phyloP scores from a whole-genome alignment of 2,888 invertebrate genomes.

The Tridacna gigas region DNA sequence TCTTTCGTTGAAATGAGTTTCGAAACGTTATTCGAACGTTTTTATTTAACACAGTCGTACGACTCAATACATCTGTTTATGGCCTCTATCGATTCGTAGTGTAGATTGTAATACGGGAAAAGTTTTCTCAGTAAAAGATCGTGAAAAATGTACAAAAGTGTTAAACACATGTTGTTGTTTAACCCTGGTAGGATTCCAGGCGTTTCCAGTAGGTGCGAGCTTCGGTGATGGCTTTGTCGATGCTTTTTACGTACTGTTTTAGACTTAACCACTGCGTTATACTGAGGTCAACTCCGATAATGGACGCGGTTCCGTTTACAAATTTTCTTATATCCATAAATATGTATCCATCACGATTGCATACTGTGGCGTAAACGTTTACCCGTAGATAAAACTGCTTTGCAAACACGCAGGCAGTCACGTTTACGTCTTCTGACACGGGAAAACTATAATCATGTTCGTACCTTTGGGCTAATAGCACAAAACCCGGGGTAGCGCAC shows the following conservation, averaged over 20 bases:
- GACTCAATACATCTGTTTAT: too few species aligned
- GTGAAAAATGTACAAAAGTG: too few species aligned
- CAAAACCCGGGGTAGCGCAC: not conserved
- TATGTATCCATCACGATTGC: constrained; percentile 23
- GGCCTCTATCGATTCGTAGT: too few species aligned
- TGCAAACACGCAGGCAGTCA: constrained; percentile 10
- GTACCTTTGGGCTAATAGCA: not conserved
- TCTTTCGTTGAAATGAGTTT: not conserved
- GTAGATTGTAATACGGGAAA: too few species aligned
- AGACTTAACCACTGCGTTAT: constrained; percentile 27
- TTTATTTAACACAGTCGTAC: too few species aligned
- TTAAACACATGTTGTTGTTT: not conserved
- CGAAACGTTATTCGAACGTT: not conserved
- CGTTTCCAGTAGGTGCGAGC: constrained; percentile 22
- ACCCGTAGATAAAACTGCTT: constrained; percentile 28
- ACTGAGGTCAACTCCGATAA: constrained; percentile 25
- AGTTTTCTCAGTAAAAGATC: too few species aligned
- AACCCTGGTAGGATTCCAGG: not conserved
- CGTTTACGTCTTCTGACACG: not conserved
- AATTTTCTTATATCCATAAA: constrained; percentile 40
- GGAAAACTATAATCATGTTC: not conserved
- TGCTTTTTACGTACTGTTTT: constrained; percentile 9
- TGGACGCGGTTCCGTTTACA: constrained; percentile 27
- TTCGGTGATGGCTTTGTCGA: constrained; percentile 34
- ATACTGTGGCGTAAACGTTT: constrained; percentile 29